Evolutionary conservation across 2,797 vertebrate species (phyloP).

Genomic region (Rhabdomys pumilio): DNA sequence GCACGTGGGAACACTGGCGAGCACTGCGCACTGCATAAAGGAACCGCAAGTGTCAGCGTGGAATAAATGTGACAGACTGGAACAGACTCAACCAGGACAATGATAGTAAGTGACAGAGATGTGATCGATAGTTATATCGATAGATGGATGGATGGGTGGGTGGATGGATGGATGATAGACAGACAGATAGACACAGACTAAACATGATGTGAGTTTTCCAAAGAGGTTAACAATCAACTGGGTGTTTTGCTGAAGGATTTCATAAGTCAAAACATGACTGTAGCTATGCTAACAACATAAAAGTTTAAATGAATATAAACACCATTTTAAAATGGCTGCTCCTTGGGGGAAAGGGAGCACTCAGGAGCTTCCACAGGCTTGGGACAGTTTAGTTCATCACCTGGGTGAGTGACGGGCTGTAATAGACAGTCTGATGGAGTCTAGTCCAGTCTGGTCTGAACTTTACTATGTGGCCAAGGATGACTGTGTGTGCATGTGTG

Average conservation of each 20-base stretch:
- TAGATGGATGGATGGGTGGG: not conserved
- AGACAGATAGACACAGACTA: not conserved
- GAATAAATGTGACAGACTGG: not conserved
- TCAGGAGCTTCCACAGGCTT: not conserved
- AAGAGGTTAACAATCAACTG: not conserved
- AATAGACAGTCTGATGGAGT: not conserved
- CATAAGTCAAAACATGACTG: not conserved
- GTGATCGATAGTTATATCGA: not conserved
- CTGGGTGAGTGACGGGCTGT: not conserved
- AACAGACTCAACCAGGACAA: not conserved
- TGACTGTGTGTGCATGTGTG: not conserved
- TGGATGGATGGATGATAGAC: not conserved
- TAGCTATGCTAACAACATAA: not conserved
- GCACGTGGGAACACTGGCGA: not conserved
- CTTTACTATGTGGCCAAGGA: too few relatives aligned
- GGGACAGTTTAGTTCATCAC: not conserved
- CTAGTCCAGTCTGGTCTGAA: not conserved
- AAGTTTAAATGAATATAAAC: not conserved
- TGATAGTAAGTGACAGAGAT: not conserved
- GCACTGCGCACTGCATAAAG: not conserved
- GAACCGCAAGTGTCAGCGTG: not conserved
- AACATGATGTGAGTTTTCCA: not conserved
- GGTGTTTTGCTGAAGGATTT: not conserved
- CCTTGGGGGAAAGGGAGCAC: not conserved
- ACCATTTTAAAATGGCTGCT: not conserved